These are phyloP conservation scores for Tipula unca DNA, from an alignment of 2,888 invertebrate genomes.

Conservation along the genomic window DNA sequence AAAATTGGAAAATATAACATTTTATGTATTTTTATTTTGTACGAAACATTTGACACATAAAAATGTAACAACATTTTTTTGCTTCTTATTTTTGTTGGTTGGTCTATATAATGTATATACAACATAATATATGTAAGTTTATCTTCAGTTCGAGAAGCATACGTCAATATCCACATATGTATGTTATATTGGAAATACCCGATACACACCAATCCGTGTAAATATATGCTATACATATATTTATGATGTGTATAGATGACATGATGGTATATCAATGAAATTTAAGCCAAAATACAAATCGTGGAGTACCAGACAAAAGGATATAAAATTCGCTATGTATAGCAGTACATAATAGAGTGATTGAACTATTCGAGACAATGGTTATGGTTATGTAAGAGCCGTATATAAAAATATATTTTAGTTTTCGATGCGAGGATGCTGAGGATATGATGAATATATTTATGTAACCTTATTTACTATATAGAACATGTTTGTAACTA, in stretches of 20 bases:
- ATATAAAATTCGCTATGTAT: background rate
- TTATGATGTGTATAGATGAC: background rate
- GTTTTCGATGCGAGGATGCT: background rate
- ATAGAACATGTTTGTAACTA: no score
- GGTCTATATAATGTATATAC: background rate
- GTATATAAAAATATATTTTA: background rate
- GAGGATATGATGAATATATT: background rate
- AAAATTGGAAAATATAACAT: background rate
- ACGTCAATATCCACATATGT: background rate
- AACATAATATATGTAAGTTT: no score
- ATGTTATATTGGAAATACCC: background rate
- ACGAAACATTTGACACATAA: conserved; percentile 8
- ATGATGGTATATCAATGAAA: background rate
- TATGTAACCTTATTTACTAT: background rate
- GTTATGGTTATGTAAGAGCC: background rate
- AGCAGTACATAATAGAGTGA: background rate
- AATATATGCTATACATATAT: background rate
- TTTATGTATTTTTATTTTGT: conserved; percentile 14
- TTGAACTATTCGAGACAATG: background rate
- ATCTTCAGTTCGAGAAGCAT: background rate
- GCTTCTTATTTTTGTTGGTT: background rate
- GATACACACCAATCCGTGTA: background rate
- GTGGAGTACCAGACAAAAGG: background rate
- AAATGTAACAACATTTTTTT: background rate
- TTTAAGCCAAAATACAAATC: background rate